phyloP scores from a whole-genome alignment of 2,113 vertebrate genomes.

The Pluvialis apricaria region DNA sequence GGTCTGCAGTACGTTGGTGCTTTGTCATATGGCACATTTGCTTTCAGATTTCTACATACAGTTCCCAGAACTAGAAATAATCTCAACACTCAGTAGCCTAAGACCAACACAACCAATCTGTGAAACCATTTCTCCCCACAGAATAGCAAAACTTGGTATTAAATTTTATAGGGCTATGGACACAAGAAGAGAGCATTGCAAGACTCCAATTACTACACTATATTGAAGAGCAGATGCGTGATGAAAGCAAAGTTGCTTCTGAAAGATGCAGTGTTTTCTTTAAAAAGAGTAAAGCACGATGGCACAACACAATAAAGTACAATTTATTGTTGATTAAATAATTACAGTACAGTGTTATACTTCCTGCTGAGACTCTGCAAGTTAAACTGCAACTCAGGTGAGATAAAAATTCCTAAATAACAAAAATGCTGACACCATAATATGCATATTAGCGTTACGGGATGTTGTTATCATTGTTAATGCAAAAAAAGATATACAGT shows the following conservation, averaged over 20 bases:
- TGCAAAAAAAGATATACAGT: background rate
- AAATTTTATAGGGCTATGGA: background rate
- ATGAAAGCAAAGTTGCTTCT: background rate
- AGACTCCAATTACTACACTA: background rate
- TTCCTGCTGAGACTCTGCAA: conserved; percentile 12
- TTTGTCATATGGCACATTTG: accelerated
- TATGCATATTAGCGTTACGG: background rate
- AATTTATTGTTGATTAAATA: conserved; percentile 31
- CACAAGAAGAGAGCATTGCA: background rate
- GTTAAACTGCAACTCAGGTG: background rate
- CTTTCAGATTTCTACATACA: background rate
- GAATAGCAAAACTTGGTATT: background rate
- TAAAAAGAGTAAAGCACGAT: background rate
- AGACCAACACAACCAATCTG: background rate
- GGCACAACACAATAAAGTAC: background rate
- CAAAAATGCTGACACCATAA: conserved; percentile 1
- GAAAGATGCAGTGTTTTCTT: background rate
- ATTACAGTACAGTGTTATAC: background rate
- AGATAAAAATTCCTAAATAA: conserved; percentile 19
- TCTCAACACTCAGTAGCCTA: background rate
- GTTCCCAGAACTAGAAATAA: background rate
- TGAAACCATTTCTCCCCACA: background rate
- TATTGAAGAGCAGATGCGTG: background rate
- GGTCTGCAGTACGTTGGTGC: accelerated
- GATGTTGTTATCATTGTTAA: background rate